Base-by-base conservation (phyloP, 2,888 invertebrate genomes). In the Tetranychus piercei region DNA sequence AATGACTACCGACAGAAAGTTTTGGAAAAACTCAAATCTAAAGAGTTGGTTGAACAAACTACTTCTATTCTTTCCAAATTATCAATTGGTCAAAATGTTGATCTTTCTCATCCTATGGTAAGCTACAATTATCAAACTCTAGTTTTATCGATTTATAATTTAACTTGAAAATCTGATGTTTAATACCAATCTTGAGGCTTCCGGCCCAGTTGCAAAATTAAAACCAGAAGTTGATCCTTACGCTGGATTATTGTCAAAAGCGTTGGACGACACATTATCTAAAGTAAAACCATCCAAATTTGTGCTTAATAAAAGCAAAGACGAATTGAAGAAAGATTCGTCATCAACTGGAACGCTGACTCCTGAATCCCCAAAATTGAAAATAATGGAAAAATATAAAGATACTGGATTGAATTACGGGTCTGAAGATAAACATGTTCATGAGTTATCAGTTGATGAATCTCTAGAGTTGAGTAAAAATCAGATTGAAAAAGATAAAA, bases 401-500 rank as follows among this genome's bases (percentile, higher is more conserved):
- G n/a, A 71, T 44, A 71, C 71, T 5, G 71, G 18, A 4, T 23
- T 71, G 11, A 20, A 34, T n/a, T 43, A n/a, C 11, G 34, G n/a
- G 1, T 1, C 44, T 15, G 15, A 5, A 43, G 20, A n/a, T 6
- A 71, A 34, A 5, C 71, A 6, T 9, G 34, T 71, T n/a, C 1
- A 44, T 15, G n/a, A 43, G 34, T n/a, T 71, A 11, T 71, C 71
- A 15, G 44, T 71, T 4, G 71, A 71, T 9, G 71, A 71, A 45
- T 71, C 71, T 15, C 43, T 71, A n/a, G 44, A 11, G 9, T 44
- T 71, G 20, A 71, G 71, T 45, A 71, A 71, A n/a, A n/a, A 71
- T 20, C 71, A 71, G 15, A 71, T 44, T 18, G 20, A 71, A 34
- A 71, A 34, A 44, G 71, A 71, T 11, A 6, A 15, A 45, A 23